These are phyloP conservation scores for Rhimphoctona megacephalus DNA, from an alignment of 2,888 invertebrate species.

Conservation along the genomic window DNA sequence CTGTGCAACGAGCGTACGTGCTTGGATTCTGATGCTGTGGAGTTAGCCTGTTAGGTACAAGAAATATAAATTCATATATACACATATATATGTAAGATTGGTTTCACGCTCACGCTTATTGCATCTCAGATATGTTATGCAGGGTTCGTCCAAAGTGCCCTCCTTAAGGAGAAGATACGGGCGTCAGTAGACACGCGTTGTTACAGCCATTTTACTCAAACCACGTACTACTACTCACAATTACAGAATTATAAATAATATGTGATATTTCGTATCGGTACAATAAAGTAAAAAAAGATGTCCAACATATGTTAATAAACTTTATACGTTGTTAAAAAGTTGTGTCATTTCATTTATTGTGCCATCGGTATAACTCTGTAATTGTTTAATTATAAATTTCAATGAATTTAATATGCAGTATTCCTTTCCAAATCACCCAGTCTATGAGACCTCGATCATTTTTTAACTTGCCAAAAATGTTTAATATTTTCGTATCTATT, in stretches of 20 bases:
- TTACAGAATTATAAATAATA: conserved; percentile 24
- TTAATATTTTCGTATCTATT: too few species aligned
- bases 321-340: neutral
- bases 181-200: conserved; percentile 48
- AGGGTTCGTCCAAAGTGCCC: conserved; percentile 58
- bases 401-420: too few species aligned
- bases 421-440: too few species aligned
- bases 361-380: neutral
- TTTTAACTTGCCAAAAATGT: too few species aligned
- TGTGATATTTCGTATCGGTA: neutral
- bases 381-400: neutral
- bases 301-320: neutral
- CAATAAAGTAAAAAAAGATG: neutral
- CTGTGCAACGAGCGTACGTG: conserved; percentile 77
- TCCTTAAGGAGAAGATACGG: conserved; percentile 63
- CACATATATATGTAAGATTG: conserved; percentile 58
- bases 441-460: too few species aligned
- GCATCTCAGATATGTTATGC: conserved; percentile 58
- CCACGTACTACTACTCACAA: conserved; percentile 26
- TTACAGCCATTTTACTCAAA: conserved; percentile 37
- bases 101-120: conserved; percentile 60
- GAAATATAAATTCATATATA: conserved; percentile 38
- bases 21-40: conserved; percentile 73
- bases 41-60: conserved; percentile 57
- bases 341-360: neutral